phyloP scores from a whole-genome alignment of 2,113 vertebrate genomes.

The Eptesicus fuscus region DNA sequence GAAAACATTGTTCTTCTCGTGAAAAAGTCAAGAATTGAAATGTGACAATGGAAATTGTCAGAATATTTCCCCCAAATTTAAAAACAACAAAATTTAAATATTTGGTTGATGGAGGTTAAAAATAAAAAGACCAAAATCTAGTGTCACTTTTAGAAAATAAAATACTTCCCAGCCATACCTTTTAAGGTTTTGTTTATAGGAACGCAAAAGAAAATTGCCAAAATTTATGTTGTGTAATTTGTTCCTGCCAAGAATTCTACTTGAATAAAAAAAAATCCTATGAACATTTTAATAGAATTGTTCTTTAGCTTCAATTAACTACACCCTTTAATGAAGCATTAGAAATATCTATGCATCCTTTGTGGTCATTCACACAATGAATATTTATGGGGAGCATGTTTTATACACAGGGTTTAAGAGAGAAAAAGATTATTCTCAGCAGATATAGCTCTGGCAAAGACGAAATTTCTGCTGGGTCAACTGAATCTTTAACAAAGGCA shows the following conservation, averaged over 20 bases:
- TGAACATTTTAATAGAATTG: constrained; percentile 30
- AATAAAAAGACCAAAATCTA: constrained; percentile 2
- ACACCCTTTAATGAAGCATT: background rate
- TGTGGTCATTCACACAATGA: background rate
- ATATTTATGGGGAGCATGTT: background rate
- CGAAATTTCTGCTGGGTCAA: constrained; percentile 21
- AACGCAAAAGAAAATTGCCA: background rate
- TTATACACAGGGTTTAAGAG: background rate
- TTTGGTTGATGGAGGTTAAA: background rate
- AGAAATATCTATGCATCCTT: constrained; percentile 38
- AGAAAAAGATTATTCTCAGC: background rate
- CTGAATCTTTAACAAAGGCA: background rate
- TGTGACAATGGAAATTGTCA: background rate
- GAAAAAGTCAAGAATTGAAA: constrained; percentile 39
- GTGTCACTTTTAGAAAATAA: constrained; percentile 1
- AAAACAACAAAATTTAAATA: constrained; percentile 50
- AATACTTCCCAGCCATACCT: constrained; percentile 16
- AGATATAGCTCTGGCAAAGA: background rate
- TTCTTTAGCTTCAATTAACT: constrained; percentile 37
- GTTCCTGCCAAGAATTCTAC: constrained; percentile 35
- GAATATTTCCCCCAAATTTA: background rate
- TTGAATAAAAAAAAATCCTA: constrained; percentile 26
- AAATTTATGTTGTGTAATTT: background rate
- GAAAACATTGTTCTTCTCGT: background rate
- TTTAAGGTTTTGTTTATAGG: constrained; percentile 23